Base-by-base conservation (phyloP, 1,140 invertebrate genomes). In the Neotoxoptera formosana region DNA sequence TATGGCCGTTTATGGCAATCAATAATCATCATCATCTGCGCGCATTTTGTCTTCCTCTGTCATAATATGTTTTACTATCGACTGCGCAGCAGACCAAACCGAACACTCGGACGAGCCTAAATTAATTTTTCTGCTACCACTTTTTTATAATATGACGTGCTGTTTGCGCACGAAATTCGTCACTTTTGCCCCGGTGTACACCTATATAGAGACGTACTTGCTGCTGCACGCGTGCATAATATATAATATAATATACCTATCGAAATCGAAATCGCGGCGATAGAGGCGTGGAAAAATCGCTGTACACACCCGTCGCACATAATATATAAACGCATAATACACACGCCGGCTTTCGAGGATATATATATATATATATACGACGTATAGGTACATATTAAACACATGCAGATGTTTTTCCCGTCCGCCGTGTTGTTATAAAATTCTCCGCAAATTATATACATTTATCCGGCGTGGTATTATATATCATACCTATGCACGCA, bases 371-470 rank as follows among this genome's bases (percentile, higher is more conserved):
- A 53, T n/a, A n/a, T 41, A 41, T 41, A 53, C 51, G 20, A 53
- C n/a, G 60, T n/a, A 67, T 67, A n/a, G 9, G 11, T 30, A 60
- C 8, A 25, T 8, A 56, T 25, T 56, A 56, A 30, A 60, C 25
- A 60, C 51, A 53, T 76, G 14, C n/a, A 76, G 25, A n/a, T n/a
- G 1, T 56, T 90, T 90, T 90, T 90, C 21, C 30, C 88, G 14
- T 90, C 36, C 23, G n/a, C 4, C 30, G 41, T 21, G 25, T 14
- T 36, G 60, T 90, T 90, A 90, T 90, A 41, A 90, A 90, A 90
- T 90, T 90, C 88, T 41, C 7, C 51, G 53, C 53, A 60, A 90
- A 90, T 90, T 90, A 90, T 41, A 90, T 30, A 56, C 21, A 34
- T 25, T 41, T 4, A 60, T 90, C 88, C 34, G 53, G 87, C 53